A percentile compares a stretch with the other conserved stretches of the same genome.
Conservation (phyloP, 92 coral and sea anemone genomes). For the Actinernus sp. region DNA sequence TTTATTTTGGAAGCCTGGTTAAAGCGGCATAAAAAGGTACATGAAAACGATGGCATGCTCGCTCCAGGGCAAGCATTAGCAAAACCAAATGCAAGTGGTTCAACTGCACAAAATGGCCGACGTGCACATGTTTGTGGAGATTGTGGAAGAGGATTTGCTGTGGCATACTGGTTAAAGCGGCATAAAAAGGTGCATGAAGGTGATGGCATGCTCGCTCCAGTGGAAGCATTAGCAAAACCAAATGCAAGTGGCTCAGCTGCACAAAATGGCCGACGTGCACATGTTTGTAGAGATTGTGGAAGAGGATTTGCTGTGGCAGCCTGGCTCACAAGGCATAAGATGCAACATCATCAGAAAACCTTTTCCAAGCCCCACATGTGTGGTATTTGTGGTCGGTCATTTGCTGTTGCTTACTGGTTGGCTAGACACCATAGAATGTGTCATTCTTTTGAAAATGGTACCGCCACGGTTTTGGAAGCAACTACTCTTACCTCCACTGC, state of each 20-base stretch:
- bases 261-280: background rate
- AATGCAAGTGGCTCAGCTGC: background rate
- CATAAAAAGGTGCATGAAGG: conserved; percentile 27
- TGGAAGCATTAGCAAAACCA: too few species aligned
- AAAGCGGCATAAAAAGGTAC: too few species aligned
- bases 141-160: conserved; percentile 36
- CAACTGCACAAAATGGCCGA: too few species aligned
- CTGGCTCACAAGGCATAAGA: conserved; percentile 45
- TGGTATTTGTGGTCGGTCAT: conserved; percentile 37
- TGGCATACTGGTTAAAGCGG: conserved; percentile 23
- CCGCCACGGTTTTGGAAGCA: background rate
- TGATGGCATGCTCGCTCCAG: too few species aligned
- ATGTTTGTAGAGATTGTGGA: conserved; percentile 40
- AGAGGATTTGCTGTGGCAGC: conserved; percentile 36
- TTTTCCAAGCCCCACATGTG: conserved; percentile 22
- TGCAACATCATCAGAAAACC: conserved; percentile 11
- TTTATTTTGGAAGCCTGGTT: too few species aligned
- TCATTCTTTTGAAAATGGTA: background rate
- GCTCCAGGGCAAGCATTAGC: too few species aligned
- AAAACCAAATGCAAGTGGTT: too few species aligned
- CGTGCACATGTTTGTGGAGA: conserved; percentile 19
- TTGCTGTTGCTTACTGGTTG: conserved; percentile 31
- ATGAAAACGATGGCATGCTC: too few species aligned
- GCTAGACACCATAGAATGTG: conserved; percentile 25
- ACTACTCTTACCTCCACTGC: background rate